Conservation (phyloP, 2,113 vertebrate species). For the Erythrolamprus reginae region DNA sequence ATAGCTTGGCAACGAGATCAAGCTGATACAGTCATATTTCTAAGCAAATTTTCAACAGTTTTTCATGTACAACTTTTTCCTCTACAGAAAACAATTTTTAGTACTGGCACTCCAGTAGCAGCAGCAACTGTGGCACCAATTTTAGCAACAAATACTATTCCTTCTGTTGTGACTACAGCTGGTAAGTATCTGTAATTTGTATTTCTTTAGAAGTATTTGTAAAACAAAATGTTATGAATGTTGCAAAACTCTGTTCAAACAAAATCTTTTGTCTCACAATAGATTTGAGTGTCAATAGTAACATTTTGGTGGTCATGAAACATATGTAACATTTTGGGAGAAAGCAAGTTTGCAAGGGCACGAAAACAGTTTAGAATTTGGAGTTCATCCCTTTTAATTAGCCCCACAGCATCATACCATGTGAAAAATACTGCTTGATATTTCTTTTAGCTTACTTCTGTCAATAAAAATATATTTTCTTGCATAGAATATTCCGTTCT, state of each 20-base stretch:
- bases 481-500: background rate
- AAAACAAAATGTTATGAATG: background rate
- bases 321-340: background rate
- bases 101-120: constrained; percentile 90
- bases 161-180: constrained; percentile 87
- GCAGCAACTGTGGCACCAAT: constrained; percentile 97
- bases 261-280: background rate
- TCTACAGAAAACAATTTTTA: constrained; percentile 91
- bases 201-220: background rate
- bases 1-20: background rate
- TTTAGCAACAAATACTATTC: constrained; percentile 89
- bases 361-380: background rate
- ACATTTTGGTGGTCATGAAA: background rate
- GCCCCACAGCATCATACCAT: background rate
- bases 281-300: background rate
- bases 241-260: background rate
- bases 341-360: background rate
- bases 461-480: background rate
- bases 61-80: background rate
- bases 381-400: background rate
- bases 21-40: fast-evolving
- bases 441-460: background rate
- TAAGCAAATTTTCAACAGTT: fast-evolving
- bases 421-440: no score
- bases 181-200: constrained; percentile 64